These are phyloP conservation scores for Pocillopora grandis DNA, from an alignment of 92 coral and sea anemone species.

Conservation along the genomic window DNA sequence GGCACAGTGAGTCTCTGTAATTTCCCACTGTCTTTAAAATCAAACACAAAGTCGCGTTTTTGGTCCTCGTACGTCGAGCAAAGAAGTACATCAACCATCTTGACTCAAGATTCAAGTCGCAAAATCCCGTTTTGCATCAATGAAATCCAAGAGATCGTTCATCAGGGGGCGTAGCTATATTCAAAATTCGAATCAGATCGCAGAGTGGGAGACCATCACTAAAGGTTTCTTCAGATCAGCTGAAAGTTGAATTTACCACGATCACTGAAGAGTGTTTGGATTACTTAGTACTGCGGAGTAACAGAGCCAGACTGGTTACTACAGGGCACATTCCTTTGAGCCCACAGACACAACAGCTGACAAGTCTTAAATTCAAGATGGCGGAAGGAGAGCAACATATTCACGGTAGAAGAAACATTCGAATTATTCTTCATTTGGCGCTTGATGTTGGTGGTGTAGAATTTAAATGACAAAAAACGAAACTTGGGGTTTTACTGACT, in stretches of 20 bases:
- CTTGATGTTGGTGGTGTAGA: neutral
- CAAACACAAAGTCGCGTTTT: slow-evolving; percentile 63
- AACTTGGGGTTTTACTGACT: neutral
- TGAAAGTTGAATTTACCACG: no score
- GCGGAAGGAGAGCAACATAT: slow-evolving; percentile 74
- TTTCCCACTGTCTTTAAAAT: slow-evolving; percentile 66
- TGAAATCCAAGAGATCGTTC: neutral
- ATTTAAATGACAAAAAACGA: neutral
- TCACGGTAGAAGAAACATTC: neutral
- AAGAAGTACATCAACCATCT: slow-evolving; percentile 67
- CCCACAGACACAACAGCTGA: neutral
- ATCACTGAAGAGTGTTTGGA: no score
- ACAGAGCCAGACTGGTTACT: slow-evolving; percentile 22
- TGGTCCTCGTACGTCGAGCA: slow-evolving; percentile 72
- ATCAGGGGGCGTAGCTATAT: no score
- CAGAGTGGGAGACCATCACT: no score
- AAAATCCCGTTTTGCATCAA: neutral
- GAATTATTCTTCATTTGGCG: neutral
- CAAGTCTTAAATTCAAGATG: slow-evolving; percentile 62
- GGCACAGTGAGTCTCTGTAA: slow-evolving; percentile 67
- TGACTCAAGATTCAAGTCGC: neutral
- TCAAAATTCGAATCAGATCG: no score
- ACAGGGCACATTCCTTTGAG: neutral
- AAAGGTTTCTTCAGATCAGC: no score
- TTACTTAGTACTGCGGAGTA: no score